These are phyloP conservation scores for Cathartes aura DNA, from an alignment of 2,113 vertebrate species.

Conservation along the genomic window DNA sequence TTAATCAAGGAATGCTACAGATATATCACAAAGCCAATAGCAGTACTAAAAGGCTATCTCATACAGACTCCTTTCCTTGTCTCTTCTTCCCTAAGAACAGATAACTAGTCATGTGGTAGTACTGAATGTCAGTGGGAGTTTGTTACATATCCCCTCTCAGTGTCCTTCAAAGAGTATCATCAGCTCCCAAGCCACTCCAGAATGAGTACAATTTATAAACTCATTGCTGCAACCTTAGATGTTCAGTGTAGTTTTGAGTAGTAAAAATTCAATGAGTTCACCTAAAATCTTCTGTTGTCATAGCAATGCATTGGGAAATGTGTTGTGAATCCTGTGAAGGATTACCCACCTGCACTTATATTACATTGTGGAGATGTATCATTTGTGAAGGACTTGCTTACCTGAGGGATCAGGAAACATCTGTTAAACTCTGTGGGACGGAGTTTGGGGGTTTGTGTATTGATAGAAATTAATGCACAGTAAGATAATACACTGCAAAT, in stretches of 20 bases:
- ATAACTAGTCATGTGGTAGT: neutral
- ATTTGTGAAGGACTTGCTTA: neutral
- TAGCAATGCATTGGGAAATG: neutral
- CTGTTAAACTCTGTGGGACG: neutral
- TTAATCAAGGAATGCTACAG: neutral
- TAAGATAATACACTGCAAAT: neutral
- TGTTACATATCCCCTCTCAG: neutral
- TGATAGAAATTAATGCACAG: neutral
- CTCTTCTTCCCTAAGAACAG: neutral
- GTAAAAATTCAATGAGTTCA: neutral
- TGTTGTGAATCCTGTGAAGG: neutral
- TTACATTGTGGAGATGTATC: neutral
- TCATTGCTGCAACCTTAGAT: neutral
- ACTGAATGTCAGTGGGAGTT: neutral
- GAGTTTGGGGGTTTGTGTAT: neutral
- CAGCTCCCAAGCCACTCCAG: neutral
- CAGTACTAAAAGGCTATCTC: neutral
- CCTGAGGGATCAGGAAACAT: neutral
- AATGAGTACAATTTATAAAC: neutral
- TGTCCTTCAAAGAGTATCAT: neutral
- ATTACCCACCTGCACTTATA: neutral
- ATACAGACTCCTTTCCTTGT: neutral
- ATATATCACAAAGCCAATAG: neutral
- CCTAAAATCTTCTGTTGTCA: neutral
- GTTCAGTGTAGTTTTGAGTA: neutral